Percentiles rank a stretch among this genome's conserved stretches.
These are phyloP conservation scores for Pristionchus japonicus DNA, from an alignment of 2,888 invertebrate species.

Conservation along the genomic window DNA sequence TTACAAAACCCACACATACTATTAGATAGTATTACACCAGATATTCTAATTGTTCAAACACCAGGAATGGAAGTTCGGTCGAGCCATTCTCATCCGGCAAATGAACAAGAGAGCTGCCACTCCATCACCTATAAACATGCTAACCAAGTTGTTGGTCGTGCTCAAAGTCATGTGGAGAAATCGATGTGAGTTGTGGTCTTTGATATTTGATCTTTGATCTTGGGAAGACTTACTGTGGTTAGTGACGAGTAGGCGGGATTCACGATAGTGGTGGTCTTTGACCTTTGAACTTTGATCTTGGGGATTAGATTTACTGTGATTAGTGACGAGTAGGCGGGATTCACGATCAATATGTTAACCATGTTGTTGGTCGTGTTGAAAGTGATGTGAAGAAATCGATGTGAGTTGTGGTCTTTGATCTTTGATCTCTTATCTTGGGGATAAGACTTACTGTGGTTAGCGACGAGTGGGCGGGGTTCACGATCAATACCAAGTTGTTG, in stretches of 20 bases:
- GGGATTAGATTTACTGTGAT: too few relatives aligned
- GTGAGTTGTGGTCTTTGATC: too few relatives aligned
- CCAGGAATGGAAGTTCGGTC: slow-evolving; percentile 96
- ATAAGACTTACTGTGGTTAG: background rate
- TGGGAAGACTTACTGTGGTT: background rate
- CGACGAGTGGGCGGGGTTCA: background rate
- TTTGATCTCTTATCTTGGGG: background rate
- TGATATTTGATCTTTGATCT: background rate
- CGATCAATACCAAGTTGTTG: slow-evolving; percentile 81
- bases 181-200: slow-evolving; percentile 68
- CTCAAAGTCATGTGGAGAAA: slow-evolving; percentile 73
- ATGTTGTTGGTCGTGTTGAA: slow-evolving; percentile 77
- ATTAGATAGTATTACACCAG: too few relatives aligned
- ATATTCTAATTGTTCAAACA: background rate
- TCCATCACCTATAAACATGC: slow-evolving; percentile 95
- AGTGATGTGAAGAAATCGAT: slow-evolving; percentile 73
- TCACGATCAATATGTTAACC: slow-evolving; percentile 95
- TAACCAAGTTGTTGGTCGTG: slow-evolving; percentile 82
- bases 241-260: background rate
- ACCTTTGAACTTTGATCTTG: too few relatives aligned
- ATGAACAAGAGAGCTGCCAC: slow-evolving; percentile 98
- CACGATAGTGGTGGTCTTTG: background rate
- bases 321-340: too few relatives aligned
- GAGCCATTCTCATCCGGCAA: slow-evolving; percentile 96
- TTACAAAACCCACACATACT: too few relatives aligned